Conservation (phyloP, 2,797 vertebrate genomes). For the Borostomias antarcticus region DNA sequence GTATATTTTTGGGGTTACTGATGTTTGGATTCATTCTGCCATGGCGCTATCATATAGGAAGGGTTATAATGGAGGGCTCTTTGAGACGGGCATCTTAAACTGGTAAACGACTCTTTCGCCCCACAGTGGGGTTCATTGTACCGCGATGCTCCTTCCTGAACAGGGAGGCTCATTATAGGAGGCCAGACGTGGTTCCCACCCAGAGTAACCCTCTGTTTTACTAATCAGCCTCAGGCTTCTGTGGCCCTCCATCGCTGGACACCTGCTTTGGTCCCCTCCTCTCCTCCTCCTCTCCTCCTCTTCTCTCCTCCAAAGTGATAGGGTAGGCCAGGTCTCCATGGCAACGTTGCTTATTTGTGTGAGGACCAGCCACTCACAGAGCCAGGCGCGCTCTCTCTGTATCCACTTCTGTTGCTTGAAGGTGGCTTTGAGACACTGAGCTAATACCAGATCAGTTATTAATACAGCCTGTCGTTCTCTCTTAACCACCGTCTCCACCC, state of each 20-base stretch:
- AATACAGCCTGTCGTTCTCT: no score
- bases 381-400: no score
- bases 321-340: slow-evolving; percentile 68
- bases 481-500: no score
- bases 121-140: background rate
- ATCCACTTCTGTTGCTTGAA: no score
- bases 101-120: no score
- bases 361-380: slow-evolving; percentile 62
- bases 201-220: slow-evolving; percentile 64
- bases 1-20: background rate
- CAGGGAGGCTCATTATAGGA: no score
- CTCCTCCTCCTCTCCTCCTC: slow-evolving; percentile 45
- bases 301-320: slow-evolving; percentile 22
- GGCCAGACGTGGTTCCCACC: slow-evolving; percentile 54
- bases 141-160: slow-evolving; percentile 1
- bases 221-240: slow-evolving; percentile 77
- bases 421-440: no score
- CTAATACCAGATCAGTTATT: no score
- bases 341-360: slow-evolving; percentile 77
- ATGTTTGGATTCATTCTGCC: background rate
- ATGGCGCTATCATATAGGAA: background rate
- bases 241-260: slow-evolving; percentile 64
- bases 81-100: background rate
- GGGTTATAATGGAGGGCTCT: background rate
- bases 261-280: slow-evolving; percentile 63